Evolutionary conservation across 2,888 invertebrate genomes (phyloP), one percentile per base, ranked within the genome.

Genomic region (Syritta pipiens): DNA sequence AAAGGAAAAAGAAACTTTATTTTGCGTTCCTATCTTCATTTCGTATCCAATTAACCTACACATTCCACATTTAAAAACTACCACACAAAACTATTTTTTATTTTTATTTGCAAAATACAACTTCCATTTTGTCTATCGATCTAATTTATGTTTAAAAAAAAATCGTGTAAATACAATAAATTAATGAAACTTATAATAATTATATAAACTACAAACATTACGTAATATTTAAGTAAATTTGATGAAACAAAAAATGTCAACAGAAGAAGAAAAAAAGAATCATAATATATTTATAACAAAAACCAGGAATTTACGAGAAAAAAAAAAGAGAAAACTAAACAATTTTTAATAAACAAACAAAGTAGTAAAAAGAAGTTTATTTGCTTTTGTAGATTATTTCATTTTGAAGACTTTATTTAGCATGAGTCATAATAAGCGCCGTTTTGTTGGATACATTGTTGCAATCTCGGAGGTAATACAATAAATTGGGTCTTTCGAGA

Each of bases 61-160:
- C 69, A 69, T 69, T 69, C 69, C 69, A 69, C 28, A 17, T 22
- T 30, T n/a, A 12, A 49, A 49, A 48, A 9, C n/a, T 22, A 4
- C 4, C 9, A 48, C 7, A 26, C 14, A 14, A 2, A 40, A 14
- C 9, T 7, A 28, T 46, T 7, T 24, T 44, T 17, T 12, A 19
- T 12, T 55, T 24, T 14, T 24, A 12, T 62, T 37, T 53, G n/a
- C 30, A 26, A 59, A 53, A 59, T 1, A 37, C 10, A 60, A 71
- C 77, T 77, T 77, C 77, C 77, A 77, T 77, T 71, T 77, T 71
- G 10, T 60, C n/a, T n/a, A 57, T 77, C 55, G 9, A 37, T 63
- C 57, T 49, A 17, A n/a, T n/a, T n/a, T n/a, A n/a, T n/a, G 55
- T 24, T 53, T 30, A 44, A 35, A 32, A 26, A 12, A 32, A 26